phyloP scores from a whole-genome alignment of 2,113 vertebrate genomes.

The Pelecanus crispus region DNA sequence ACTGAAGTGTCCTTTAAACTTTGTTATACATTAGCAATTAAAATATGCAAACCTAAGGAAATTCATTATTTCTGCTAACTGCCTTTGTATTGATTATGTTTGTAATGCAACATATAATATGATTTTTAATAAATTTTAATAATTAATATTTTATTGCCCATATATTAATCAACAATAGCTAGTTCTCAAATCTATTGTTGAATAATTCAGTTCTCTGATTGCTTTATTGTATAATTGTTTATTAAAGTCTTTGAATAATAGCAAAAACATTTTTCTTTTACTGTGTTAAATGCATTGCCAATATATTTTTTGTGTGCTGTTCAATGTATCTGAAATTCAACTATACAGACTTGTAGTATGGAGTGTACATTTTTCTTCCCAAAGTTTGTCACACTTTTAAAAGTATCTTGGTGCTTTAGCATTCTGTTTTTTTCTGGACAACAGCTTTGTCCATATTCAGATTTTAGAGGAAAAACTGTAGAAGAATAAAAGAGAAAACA shows the following conservation, averaged over 20 bases:
- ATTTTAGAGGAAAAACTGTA: neutral
- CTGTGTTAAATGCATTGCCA: neutral
- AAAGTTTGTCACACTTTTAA: neutral
- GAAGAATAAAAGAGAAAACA: neutral
- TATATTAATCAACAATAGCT: neutral
- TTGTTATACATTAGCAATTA: slow-evolving; percentile 21
- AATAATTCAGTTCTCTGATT: neutral
- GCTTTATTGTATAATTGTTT: neutral
- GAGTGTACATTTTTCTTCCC: neutral
- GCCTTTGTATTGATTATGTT: slow-evolving; percentile 19
- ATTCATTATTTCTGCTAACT: slow-evolving; percentile 15
- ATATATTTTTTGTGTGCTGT: neutral
- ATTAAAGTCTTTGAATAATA: neutral
- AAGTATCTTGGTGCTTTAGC: neutral
- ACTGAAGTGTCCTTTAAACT: neutral
- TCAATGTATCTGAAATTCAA: neutral
- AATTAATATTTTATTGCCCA: neutral
- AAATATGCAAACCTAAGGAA: slow-evolving; percentile 18
- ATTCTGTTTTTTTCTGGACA: neutral
- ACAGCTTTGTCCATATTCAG: neutral
- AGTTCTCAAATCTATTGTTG: neutral
- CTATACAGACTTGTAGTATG: neutral
- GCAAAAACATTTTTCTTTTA: neutral
- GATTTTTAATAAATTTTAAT: slow-evolving; percentile 20
- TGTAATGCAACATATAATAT: slow-evolving; percentile 1